Base-by-base conservation (phyloP, 2,888 invertebrate genomes). In the Meloe dianella region DNA sequence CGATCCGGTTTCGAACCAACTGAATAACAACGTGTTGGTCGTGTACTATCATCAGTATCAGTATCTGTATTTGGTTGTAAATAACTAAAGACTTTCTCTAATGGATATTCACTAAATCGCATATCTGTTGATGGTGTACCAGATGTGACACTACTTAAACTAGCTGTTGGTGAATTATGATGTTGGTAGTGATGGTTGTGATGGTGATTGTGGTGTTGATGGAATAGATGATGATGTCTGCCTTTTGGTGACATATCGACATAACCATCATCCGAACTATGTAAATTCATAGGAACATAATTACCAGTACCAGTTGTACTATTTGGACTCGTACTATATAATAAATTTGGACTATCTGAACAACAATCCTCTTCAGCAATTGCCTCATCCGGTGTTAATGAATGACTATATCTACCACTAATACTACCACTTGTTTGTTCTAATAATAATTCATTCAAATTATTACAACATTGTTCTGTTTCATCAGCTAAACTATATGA, bases 91-190 rank as follows among this genome's bases (percentile, higher is more conserved):
- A 94, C 94, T 78, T 94, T 94, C 78, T 94, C 94, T 60, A 95
- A 85, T 73, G 91, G 91, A 84, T 91, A 94, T 80, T 92, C 93
- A 59, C 90, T 89, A 77, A 92, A 92, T 61, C 91, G 84, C 54
- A 91, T 86, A 79, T 93, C 93, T 0, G 92, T 92, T 58, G 92
- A 92, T n/a, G 94, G 94, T 10, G 92, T 94, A 51, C 92, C 93
- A 64, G 91, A 92, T 60, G 91, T 91, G 22, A 91, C 89, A 59
- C 92, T 92, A 73, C 91, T 91, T 74, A 89, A 89, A 75, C 91
- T 91, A 30, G 89, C 90, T 2, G 89, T 86, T 20, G 89, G 89
- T 0, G 89, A 89, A 81, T 87, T 83, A 61, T 76, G 74, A 54
- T 77, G 76, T 9, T 75, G 69, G 9, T 47, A 6, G 8, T 75